phyloP scores from a whole-genome alignment of 2,113 vertebrate species.

The Elanus axillaris region DNA sequence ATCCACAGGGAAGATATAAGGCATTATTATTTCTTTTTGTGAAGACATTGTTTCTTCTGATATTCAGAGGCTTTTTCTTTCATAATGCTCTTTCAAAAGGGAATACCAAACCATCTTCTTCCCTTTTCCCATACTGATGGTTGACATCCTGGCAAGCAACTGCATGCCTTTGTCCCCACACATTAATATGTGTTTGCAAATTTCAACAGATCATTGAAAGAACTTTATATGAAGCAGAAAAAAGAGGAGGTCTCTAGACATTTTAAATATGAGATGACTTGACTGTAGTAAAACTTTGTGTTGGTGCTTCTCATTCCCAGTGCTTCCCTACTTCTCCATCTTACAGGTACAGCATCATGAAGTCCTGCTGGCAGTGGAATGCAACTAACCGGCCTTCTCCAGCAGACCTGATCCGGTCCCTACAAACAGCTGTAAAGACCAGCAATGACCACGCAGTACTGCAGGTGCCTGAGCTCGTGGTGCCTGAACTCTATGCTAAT shows the following conservation, averaged over 20 bases:
- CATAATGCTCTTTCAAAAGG: neutral
- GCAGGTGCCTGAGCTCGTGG: conserved; percentile 75
- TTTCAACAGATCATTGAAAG: neutral
- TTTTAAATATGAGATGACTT: neutral
- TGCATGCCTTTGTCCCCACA: neutral
- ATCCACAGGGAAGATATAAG: neutral
- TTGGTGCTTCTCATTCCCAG: neutral
- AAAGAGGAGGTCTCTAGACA: neutral
- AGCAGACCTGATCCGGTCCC: conserved; percentile 69
- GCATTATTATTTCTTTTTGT: neutral
- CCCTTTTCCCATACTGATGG: neutral
- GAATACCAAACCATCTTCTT: neutral
- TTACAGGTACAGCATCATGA: conserved; percentile 84
- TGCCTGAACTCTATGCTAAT: conserved; percentile 69
- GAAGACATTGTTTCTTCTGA: neutral
- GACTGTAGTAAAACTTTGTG: neutral
- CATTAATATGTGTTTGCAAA: neutral
- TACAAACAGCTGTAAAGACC: conserved; percentile 72
- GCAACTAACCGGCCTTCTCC: conserved; percentile 74
- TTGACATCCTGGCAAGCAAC: neutral
- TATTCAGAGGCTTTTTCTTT: neutral
- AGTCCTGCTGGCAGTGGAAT: conserved; percentile 87
- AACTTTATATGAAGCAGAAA: neutral
- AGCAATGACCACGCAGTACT: conserved; percentile 80
- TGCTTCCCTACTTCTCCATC: neutral